These are phyloP conservation scores for Pteropus alecto DNA, from an alignment of 2,113 vertebrate species.

Conservation along the genomic window DNA sequence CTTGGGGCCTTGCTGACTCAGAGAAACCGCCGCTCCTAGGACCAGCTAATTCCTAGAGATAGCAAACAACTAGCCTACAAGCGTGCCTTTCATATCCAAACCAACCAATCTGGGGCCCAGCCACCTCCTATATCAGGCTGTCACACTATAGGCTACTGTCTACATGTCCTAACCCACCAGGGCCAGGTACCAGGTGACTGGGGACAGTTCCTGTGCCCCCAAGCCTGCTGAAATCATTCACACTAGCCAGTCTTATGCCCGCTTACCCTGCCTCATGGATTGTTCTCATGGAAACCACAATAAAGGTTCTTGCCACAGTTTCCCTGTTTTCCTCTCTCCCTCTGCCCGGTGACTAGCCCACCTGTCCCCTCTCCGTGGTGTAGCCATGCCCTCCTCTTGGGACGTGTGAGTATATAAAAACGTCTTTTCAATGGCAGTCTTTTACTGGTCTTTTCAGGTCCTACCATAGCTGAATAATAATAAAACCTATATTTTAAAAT, in stretches of 20 bases:
- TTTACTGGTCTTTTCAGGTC: neutral
- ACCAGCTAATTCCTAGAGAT: neutral
- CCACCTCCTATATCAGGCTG: neutral
- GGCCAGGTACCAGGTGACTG: neutral
- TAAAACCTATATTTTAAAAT: neutral
- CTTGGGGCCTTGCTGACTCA: neutral
- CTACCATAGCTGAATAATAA: neutral
- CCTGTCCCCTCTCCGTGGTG: fast-evolving
- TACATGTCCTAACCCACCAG: too few relatives aligned
- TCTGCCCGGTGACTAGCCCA: neutral
- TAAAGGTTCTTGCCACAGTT: neutral
- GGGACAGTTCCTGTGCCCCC: neutral
- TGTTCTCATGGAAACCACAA: neutral
- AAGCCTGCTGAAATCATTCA: neutral
- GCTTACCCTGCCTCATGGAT: neutral
- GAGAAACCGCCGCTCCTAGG: neutral
- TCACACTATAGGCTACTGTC: neutral
- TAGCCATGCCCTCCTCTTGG: neutral
- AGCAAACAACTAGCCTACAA: neutral
- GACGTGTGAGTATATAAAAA: neutral
- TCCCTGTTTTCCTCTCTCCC: too few relatives aligned
- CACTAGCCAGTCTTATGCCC: too few relatives aligned
- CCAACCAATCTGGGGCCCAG: neutral
- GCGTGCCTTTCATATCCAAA: neutral
- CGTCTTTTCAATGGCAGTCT: neutral